These are phyloP conservation scores for Drosophila hydei DNA, from an alignment of 1,140 invertebrate species.

Conservation along the genomic window DNA sequence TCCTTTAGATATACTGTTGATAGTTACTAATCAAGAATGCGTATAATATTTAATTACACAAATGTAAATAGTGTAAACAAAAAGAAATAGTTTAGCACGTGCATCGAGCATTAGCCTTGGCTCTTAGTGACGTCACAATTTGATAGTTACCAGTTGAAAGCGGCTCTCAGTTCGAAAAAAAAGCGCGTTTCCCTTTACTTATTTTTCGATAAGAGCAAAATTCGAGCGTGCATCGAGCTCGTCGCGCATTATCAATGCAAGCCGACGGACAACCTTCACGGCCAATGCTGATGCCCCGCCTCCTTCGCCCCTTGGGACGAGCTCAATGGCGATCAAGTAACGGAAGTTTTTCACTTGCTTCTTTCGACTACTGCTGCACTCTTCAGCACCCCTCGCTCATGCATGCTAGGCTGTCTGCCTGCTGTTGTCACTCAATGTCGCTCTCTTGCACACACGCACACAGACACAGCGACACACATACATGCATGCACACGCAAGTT, in stretches of 20 bases:
- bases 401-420: constrained; percentile 1
- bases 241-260: constrained; percentile 57
- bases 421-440: constrained; percentile 16
- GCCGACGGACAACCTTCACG: background rate
- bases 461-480: background rate
- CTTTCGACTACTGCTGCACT: constrained; percentile 9
- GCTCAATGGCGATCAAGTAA: constrained; percentile 39
- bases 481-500: constrained; percentile 1
- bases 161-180: constrained; percentile 17
- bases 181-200: background rate
- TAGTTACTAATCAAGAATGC: no score
- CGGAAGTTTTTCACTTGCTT: constrained; percentile 54
- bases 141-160: constrained; percentile 22
- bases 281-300: background rate
- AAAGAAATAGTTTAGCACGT: background rate
- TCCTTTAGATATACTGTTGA: no score
- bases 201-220: constrained; percentile 11
- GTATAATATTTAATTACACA: no score
- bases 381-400: constrained; percentile 9
- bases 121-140: background rate
- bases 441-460: constrained; percentile 12
- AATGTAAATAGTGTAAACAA: no score
- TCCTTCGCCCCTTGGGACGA: background rate
- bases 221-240: constrained; percentile 21
- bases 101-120: no score